Evolutionary conservation across 2,113 vertebrate genomes (phyloP).

Genomic region (Archocentrus centrarchus): DNA sequence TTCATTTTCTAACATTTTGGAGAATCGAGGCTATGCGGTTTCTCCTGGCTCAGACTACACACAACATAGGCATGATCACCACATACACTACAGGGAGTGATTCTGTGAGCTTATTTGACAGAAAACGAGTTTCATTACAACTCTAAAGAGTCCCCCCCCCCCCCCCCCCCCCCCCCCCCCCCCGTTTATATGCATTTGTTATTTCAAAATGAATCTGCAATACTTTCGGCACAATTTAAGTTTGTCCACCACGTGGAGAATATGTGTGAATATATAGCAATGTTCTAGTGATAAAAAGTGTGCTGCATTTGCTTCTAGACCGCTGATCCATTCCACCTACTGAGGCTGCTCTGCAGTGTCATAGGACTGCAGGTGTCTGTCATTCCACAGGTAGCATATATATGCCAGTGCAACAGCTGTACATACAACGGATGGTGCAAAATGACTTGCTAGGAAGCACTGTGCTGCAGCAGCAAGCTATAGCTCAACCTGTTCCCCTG

Average conservation of each 20-base stretch:
- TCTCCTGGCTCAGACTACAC: not conserved
- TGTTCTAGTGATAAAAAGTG: not conserved
- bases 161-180: too few species aligned
- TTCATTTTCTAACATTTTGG: not conserved
- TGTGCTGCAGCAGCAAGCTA: not conserved
- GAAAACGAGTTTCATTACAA: not conserved
- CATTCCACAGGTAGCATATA: conserved; percentile 39
- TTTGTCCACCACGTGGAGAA: not conserved
- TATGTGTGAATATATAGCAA: not conserved
- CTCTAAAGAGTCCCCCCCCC: too few species aligned
- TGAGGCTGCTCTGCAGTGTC: not conserved
- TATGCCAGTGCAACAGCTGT: conserved; percentile 40
- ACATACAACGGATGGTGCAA: conserved; percentile 17
- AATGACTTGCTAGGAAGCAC: conserved; percentile 52
- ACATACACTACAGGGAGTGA: not conserved
- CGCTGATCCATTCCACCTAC: not conserved
- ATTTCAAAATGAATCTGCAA: not conserved
- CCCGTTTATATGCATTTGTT: not conserved
- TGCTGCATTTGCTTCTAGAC: not conserved
- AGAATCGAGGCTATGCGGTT: too few species aligned
- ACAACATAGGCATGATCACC: not conserved
- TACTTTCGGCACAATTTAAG: not conserved
- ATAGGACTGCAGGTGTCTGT: conserved; percentile 44
- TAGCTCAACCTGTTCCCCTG: conserved; percentile 6
- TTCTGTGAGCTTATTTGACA: not conserved